Conservation (phyloP, 2,797 vertebrate genomes). For the Knipowitschia caucasica region DNA sequence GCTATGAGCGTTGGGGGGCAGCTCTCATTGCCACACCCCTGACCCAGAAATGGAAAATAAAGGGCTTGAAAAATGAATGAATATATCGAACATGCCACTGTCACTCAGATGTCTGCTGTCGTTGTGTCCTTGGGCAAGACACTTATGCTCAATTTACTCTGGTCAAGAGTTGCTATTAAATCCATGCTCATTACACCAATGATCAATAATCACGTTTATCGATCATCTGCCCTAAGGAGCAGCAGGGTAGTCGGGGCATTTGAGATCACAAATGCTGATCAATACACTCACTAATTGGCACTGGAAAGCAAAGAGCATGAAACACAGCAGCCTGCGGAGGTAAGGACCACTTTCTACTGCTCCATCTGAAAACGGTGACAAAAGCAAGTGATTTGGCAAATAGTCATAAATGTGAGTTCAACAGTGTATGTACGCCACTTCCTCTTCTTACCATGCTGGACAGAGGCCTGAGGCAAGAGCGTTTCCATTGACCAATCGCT, state of each 20-base stretch:
- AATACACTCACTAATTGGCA: constrained; percentile 58
- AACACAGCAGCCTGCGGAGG: not conserved
- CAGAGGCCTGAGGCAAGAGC: constrained; percentile 17
- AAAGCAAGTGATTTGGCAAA: constrained; percentile 1
- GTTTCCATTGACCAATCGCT: constrained; percentile 6
- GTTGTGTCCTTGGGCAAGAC: too few species aligned
- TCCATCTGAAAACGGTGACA: constrained; percentile 13
- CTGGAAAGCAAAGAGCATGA: constrained; percentile 24
- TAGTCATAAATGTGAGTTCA: too few species aligned
- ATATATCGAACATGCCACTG: too few species aligned
- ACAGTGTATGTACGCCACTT: constrained; percentile 9
- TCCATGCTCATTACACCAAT: constrained; percentile 42
- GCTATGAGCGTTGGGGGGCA: too few species aligned
- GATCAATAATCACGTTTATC: constrained; percentile 56
- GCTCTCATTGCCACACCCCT: too few species aligned
- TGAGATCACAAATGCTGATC: constrained; percentile 36
- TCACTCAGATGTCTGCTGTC: too few species aligned
- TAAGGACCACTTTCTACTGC: constrained; percentile 27
- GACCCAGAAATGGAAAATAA: too few species aligned
- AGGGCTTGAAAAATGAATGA: too few species aligned
- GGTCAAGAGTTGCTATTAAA: constrained; percentile 23
- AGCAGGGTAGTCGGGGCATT: constrained; percentile 19
- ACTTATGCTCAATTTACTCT: too few species aligned
- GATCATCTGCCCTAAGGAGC: constrained; percentile 40
- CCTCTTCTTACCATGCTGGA: constrained; percentile 21